phyloP scores from a whole-genome alignment of 2,113 vertebrate species.

The Chlorodrepanis virens region DNA sequence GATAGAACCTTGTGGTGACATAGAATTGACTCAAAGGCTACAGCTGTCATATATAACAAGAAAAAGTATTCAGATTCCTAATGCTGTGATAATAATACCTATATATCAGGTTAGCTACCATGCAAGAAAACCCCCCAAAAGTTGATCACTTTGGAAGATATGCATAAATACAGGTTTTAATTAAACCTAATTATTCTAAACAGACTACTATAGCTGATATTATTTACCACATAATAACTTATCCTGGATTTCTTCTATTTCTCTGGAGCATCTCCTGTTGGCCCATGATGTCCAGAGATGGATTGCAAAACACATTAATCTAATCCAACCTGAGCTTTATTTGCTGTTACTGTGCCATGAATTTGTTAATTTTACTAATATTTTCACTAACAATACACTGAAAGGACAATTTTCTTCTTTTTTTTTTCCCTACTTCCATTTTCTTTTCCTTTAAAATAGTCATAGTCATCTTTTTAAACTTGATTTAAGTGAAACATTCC shows the following conservation, averaged over 20 bases:
- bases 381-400: neutral
- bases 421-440: neutral
- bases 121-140: neutral
- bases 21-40: neutral
- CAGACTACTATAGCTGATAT: neutral
- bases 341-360: neutral
- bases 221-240: neutral
- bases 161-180: neutral
- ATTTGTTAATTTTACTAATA: neutral
- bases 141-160: neutral
- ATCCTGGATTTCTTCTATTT: neutral
- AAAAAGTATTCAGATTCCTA: neutral
- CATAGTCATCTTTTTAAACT: neutral
- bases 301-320: neutral
- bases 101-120: neutral
- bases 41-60: neutral
- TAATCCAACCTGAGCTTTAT: neutral
- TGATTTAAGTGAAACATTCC: neutral
- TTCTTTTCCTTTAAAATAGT: neutral
- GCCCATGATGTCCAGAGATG: neutral
- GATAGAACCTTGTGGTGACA: neutral
- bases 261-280: neutral
- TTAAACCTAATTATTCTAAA: neutral
- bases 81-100: neutral
- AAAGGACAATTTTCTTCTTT: neutral